Conservation (phyloP, 2,113 vertebrate genomes). For the Gracilinanus agilis region DNA sequence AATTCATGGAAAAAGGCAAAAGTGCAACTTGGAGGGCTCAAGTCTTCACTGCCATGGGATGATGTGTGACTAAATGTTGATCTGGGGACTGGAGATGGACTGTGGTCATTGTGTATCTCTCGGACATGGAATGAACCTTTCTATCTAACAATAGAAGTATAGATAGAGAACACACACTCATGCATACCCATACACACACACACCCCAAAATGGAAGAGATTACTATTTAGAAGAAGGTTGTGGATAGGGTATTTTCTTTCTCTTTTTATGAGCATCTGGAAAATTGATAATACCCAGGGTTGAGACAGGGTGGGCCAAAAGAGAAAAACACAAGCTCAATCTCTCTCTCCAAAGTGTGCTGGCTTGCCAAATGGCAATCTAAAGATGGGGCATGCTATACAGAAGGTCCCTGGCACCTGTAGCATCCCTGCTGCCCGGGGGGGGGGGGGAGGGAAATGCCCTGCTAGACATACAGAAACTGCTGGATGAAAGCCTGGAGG, state of each 20-base stretch:
- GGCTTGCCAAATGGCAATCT: not conserved
- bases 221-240: not conserved
- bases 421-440: not conserved
- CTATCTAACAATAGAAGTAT: constrained; percentile 40
- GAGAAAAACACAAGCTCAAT: constrained; percentile 9
- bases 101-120: not conserved
- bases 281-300: not conserved
- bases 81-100: not conserved
- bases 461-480: not conserved
- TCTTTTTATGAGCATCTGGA: not conserved
- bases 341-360: constrained; percentile 53
- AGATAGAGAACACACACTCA: constrained; percentile 40
- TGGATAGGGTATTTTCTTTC: not conserved
- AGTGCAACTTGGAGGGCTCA: constrained; percentile 49
- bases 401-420: not conserved
- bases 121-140: not conserved
- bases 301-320: not conserved
- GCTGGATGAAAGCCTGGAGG: not conserved
- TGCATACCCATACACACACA: constrained; percentile 40
- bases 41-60: constrained; percentile 14
- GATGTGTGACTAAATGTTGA: constrained; percentile 10
- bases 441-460: not conserved
- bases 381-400: not conserved
- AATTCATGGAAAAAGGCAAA: constrained; percentile 64
- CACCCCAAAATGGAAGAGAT: constrained; percentile 5